Conservation (phyloP, 1,140 invertebrate genomes). For the Ephestia elutella region DNA sequence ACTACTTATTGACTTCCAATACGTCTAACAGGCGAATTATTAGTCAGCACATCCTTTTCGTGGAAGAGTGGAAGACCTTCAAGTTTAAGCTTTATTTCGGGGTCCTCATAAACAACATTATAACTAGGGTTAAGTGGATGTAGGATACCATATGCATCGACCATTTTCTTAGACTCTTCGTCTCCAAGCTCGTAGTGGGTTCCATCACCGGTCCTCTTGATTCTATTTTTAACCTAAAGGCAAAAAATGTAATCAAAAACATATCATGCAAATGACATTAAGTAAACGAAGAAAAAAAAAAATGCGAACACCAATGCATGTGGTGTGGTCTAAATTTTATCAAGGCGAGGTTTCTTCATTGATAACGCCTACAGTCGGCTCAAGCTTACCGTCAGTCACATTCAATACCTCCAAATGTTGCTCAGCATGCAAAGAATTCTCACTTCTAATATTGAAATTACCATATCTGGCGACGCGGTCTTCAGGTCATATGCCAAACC, state of each 20-base stretch:
- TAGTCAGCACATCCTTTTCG: slow-evolving; percentile 41
- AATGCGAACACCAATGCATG: too few species aligned
- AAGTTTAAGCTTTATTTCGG: slow-evolving; percentile 35
- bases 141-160: slow-evolving; percentile 38
- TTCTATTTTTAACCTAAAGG: slow-evolving; percentile 43
- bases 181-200: slow-evolving; percentile 50
- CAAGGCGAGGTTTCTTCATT: too few species aligned
- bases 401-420: too few species aligned
- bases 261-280: too few species aligned
- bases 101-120: slow-evolving; percentile 38
- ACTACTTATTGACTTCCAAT: not conserved
- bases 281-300: not conserved
- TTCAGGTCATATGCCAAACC: slow-evolving; percentile 81
- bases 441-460: too few species aligned
- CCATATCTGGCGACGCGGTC: slow-evolving; percentile 68
- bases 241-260: too few species aligned
- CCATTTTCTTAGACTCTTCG: slow-evolving; percentile 35
- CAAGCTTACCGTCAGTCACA: too few species aligned
- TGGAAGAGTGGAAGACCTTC: slow-evolving; percentile 50
- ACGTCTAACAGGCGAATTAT: not conserved
- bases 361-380: too few species aligned
- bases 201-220: slow-evolving; percentile 49
- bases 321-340: too few species aligned
- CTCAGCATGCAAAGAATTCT: too few species aligned
- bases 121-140: slow-evolving; percentile 59